A percentile compares a stretch with the other conserved stretches of the same genome.
phyloP scores from a whole-genome alignment of 2,797 vertebrate genomes.

The Paguma larvata region DNA sequence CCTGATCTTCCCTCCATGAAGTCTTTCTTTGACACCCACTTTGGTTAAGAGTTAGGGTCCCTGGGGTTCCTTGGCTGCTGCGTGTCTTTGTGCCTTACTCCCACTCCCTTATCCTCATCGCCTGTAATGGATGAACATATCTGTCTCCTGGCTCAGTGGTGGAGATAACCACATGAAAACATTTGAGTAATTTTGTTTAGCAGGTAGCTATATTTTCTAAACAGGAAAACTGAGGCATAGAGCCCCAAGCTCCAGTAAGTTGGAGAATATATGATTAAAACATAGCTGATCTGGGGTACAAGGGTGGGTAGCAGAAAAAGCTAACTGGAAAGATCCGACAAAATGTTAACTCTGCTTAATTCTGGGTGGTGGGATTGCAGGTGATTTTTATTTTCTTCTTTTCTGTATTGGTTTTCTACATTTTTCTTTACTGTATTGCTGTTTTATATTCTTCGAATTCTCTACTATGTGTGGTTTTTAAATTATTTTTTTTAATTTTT shows the following conservation, averaged over 20 bases:
- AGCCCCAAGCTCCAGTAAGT: not conserved
- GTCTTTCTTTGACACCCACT: not conserved
- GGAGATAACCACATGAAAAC: not conserved
- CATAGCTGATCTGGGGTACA: rapidly evolving
- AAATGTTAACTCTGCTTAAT: not conserved
- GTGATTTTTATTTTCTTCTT: conserved; percentile 53
- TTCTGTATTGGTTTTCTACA: not conserved
- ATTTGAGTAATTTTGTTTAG: not conserved
- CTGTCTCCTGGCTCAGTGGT: not conserved
- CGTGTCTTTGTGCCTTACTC: not conserved
- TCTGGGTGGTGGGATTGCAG: not conserved
- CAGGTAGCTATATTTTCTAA: not conserved
- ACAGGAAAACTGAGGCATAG: not conserved
- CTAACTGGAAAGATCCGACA: not conserved
- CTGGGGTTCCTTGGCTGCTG: not conserved
- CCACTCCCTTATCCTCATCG: not conserved
- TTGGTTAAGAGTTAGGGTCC: not conserved
- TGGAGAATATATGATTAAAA: not conserved
- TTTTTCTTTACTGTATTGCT: not conserved
- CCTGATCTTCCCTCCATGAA: not conserved
- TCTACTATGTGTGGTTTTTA: not conserved
- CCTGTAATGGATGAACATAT: rapidly evolving
- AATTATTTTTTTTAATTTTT: not conserved
- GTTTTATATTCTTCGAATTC: not conserved
- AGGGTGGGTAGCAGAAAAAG: not conserved